Evolutionary conservation across 2,113 vertebrate genomes (phyloP), one percentile per base, ranked within the genome.

Genomic region (Channa argus): DNA sequence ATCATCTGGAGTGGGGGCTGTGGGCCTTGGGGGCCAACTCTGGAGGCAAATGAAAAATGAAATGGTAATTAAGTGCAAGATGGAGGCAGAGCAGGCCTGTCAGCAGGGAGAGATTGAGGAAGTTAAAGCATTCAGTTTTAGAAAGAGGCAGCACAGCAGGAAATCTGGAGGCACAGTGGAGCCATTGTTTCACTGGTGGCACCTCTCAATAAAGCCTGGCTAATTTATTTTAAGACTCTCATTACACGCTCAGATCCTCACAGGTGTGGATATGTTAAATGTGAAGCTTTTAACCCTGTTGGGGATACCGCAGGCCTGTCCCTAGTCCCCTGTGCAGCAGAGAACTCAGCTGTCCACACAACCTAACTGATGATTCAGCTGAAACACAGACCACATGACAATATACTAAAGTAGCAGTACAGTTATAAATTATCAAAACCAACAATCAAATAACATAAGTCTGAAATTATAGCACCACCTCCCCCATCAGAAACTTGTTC

Each of bases 171-270:
- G 77, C 80, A 80, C 77, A 82, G 74, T 54, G 60, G 70, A 83
- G 67, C 79, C 88, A 84, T 90, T 92, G 86, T 91, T 82, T 85
- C 56, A 51, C 36, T 38, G 41, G 76, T 93, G 90, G 93, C 78
- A 90, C 82, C 83, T 82, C 88, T 92, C 94, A 94, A 92, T 63
- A 94, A 92, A 92, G 92, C 80, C 71, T 46, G 36, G 77, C 87
- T 95, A 94, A 97, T 96, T 96, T 94, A 93, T 95, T 94, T 84
- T 93, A 89, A 91, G 24, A 24, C 88, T 91, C 88, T 92, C 94
- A 95, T 96, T 95, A 96, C 87, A 79, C 8, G 33, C 80, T 80
- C 66, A 50, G 71, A 92, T 89, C 85, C 95, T 94, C 71, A 77
- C 80, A 94, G 88, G 82, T 93, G 93, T 88, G 86, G 93, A 88